Evolutionary conservation across 2,113 vertebrate species (phyloP), one percentile per base, ranked within the genome.

Genomic region (Phodopus roborovskii): DNA sequence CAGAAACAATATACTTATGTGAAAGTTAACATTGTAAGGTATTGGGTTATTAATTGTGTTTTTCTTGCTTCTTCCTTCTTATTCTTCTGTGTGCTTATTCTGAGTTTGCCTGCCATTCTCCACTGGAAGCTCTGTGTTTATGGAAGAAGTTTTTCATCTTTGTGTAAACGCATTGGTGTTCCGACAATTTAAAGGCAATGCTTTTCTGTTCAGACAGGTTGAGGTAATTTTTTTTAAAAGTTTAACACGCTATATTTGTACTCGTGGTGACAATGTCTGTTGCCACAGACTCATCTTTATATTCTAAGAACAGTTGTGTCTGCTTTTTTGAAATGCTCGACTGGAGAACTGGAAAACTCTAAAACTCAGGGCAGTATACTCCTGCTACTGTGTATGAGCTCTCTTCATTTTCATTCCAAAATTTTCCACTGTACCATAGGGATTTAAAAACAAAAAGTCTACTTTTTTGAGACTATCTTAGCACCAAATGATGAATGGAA

Each of bases 61-160:
- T 97, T 98, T 97, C 92, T 97, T 99, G 98, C 98, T 98, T 98
- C 96, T 98, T 98, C 97, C 97, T 98, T 98, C 96, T 97, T 98
- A 97, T 97, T 98, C 82, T 96, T 98, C 97, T 94, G 82, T 97
- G n/a, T 98, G 97, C 97, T 98, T 97, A 98, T 98, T 98, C 96
- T 97, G 96, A 96, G 96, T 98, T 97, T 98, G 92, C 91, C 95
- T 94, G 88, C 96, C 95, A 96, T 96, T 98, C 98, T 96, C 97
- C 98, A 79, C 96, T 97, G 94, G 98, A 97, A 97, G 73, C 88
- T 50, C 92, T 98, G 95, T 36, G 96, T 98, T 98, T 98, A 97
- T 93, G 93, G 33, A 97, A 91, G 70, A 86, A 20, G 89, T 87
- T 97, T 98, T 98, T 98, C 97, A 98, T 98, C 97, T 98, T 98